These are phyloP conservation scores for Melitaea cinxia DNA, from an alignment of 1,140 invertebrate species.

Conservation along the genomic window DNA sequence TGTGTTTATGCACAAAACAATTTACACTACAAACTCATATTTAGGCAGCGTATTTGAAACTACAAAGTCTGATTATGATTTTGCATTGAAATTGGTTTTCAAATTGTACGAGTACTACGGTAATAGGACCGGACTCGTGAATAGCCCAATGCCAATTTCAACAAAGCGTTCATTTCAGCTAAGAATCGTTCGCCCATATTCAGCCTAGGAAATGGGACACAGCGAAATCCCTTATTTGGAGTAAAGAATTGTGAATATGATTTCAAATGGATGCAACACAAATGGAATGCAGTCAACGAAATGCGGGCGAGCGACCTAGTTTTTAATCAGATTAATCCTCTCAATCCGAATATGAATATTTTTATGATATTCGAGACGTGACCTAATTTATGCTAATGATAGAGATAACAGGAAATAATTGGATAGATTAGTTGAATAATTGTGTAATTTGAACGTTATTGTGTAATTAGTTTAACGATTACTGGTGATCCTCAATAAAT, in stretches of 20 bases:
- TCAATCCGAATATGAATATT: conserved; percentile 3
- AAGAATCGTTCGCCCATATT: neutral
- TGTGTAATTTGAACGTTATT: too few relatives aligned
- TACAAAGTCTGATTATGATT: too few relatives aligned
- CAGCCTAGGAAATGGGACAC: neutral
- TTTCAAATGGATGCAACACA: neutral
- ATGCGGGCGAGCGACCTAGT: neutral
- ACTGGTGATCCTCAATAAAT: too few relatives aligned
- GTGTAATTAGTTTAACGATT: too few relatives aligned
- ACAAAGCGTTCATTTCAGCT: neutral
- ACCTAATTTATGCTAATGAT: neutral
- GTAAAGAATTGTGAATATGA: neutral
- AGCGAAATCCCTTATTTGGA: neutral
- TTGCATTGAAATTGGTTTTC: neutral
- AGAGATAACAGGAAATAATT: neutral
- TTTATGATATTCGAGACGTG: neutral
- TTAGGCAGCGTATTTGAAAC: too few relatives aligned
- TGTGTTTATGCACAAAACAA: too few relatives aligned
- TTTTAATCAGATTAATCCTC: conserved; percentile 1
- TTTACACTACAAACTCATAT: too few relatives aligned
- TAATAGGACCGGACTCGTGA: neutral
- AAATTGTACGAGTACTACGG: neutral
- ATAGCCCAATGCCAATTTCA: neutral
- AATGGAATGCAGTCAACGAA: neutral
- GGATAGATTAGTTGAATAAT: too few relatives aligned